These are phyloP conservation scores for Andrena camellia DNA, from an alignment of 2,888 invertebrate genomes.

Conservation along the genomic window DNA sequence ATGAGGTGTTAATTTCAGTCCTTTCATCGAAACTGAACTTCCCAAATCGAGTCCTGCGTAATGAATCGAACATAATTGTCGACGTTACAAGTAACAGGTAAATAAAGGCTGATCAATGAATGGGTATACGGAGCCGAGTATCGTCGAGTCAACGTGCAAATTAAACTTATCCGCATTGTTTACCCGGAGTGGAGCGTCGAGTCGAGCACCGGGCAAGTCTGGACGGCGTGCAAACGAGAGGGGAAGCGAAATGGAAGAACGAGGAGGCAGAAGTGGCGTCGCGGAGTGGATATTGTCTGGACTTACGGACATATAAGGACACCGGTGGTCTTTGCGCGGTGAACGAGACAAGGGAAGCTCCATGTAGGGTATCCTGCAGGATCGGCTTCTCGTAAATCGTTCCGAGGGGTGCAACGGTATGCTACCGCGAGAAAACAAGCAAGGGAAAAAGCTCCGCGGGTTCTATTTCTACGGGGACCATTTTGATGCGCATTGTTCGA, in stretches of 20 bases:
- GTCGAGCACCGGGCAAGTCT: slow-evolving; percentile 27
- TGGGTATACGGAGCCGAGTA: too few relatives aligned
- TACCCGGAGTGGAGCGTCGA: slow-evolving; percentile 24
- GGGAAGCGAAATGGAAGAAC: slow-evolving; percentile 38
- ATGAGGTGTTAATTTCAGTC: too few relatives aligned
- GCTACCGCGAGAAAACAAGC: slow-evolving; percentile 45
- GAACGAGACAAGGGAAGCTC: slow-evolving; percentile 71
- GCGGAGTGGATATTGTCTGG: slow-evolving; percentile 76
- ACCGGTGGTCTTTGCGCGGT: slow-evolving; percentile 68
- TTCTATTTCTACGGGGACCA: slow-evolving; percentile 30
- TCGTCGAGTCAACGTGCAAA: neutral
- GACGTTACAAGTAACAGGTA: too few relatives aligned
- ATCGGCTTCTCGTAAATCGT: slow-evolving; percentile 71
- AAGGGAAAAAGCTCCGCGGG: slow-evolving; percentile 30
- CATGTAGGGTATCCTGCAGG: slow-evolving; percentile 69
- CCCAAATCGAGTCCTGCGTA: too few relatives aligned
- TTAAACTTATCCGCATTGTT: slow-evolving; percentile 12
- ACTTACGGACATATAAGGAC: slow-evolving; percentile 80
- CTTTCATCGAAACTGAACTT: too few relatives aligned
- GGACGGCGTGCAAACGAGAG: slow-evolving; percentile 30
- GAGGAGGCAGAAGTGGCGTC: slow-evolving; percentile 56
- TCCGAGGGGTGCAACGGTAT: slow-evolving; percentile 55
- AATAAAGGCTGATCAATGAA: too few relatives aligned
- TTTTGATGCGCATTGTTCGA: neutral
- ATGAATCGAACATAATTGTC: too few relatives aligned